Base-by-base conservation (phyloP, 2,797 vertebrate genomes). In the Vultur gryphus region DNA sequence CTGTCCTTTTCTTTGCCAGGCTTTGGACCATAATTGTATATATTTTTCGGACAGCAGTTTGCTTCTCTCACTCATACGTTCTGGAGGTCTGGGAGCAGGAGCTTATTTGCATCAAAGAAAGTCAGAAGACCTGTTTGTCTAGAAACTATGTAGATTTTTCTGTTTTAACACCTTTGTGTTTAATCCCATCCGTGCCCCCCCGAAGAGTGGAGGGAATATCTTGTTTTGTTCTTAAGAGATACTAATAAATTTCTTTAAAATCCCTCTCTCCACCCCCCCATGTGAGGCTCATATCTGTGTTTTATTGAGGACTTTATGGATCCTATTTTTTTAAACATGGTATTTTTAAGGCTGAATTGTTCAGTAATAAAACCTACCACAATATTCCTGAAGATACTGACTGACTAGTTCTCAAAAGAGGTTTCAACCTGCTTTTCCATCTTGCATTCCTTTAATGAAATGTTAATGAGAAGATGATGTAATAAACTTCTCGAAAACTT, bases 401-500 rank as follows among this genome's bases (percentile, higher is more conserved):
- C 64, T 80, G 67, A 62, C 24, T 71, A 13, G 44, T 10, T 93
- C 46, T 83, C 67, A 65, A 5, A 84, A 82, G 48, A 93, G 35
- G 10, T 46, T 96, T 94, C 43, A 85, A 14, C 35, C 57, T 89
- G 55, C 29, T 93, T 92, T 94, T 85, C 52, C 64, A 3, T 78
- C 21, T 11, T 89, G n/a, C 9, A 21, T 71, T 83, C 26, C 61
- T 90, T 61, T 80, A 83, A 78, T 72, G 57, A 93, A 91, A 86
- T 75, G 76, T 84, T 96, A 90, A 91, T 81, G 57, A 91, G 66
- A 76, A 66, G 71, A 44, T 58, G 46, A 67, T 93, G 43, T 61
- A 76, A 89, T 90, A 66, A 93, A 92, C 57, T 44, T 90, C 8
- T 54, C 78, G 57, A 89, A 94, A 85, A 76, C 58, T 88, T 94